These are phyloP conservation scores for Fulmarus glacialis DNA, from an alignment of 2,113 vertebrate genomes.

Conservation along the genomic window DNA sequence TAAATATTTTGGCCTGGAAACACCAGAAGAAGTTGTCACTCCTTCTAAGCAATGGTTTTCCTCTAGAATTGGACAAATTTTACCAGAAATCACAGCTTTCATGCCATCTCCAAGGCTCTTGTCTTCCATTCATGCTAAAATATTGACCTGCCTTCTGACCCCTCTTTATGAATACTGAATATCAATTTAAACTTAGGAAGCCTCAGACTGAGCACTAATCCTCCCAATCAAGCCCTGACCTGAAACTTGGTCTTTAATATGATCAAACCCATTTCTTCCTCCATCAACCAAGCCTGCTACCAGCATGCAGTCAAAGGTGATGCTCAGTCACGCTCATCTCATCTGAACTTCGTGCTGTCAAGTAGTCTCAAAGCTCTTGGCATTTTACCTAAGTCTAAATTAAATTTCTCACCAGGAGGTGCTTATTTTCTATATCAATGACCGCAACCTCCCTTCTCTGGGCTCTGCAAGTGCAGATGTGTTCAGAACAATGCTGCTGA, in stretches of 20 bases:
- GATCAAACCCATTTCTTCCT: neutral
- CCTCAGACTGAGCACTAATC: neutral
- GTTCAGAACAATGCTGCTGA: neutral
- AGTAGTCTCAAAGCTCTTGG: neutral
- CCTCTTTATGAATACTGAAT: neutral
- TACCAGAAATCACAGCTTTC: neutral
- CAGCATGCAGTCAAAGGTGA: neutral
- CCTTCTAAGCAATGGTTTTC: neutral
- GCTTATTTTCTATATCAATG: neutral
- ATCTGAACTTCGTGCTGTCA: neutral
- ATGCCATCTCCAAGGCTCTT: neutral
- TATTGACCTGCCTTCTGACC: neutral
- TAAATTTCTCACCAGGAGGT: neutral
- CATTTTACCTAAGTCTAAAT: neutral
- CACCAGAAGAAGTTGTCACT: neutral
- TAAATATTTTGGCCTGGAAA: slow-evolving; percentile 4
- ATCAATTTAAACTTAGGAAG: neutral
- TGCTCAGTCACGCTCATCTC: neutral
- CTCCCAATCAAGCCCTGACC: neutral
- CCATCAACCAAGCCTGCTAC: neutral
- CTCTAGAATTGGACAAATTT: neutral
- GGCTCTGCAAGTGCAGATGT: neutral
- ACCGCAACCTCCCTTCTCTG: neutral
- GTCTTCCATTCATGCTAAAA: neutral
- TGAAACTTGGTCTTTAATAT: neutral